Base-by-base conservation (phyloP, 2,113 vertebrate species). In the Apteryx mantelli region DNA sequence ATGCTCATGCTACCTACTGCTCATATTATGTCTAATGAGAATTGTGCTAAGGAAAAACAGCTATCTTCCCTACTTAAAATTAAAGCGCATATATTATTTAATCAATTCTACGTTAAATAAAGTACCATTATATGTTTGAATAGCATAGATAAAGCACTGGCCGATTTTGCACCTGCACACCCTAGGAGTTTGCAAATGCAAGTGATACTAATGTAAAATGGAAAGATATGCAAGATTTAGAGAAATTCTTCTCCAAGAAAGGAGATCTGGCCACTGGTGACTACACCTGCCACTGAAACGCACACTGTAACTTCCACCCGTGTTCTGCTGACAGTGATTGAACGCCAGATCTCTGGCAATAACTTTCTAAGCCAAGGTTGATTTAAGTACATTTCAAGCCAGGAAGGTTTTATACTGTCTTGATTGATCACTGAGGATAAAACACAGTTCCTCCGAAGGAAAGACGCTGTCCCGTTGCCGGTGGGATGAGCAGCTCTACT, bases 311-410 rank as follows among this genome's bases (percentile, higher is more conserved):
- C 91, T 95, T 82, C 94, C 40, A 92, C 46, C 42, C 63, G 8
- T 91, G 85, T 88, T 96, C 84, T 88, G 46, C 79, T 95, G 87
- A 69, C 86, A 95, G 20, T 81, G 68, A 88, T 78, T 89, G 48
- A 82, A 92, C 88, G 76, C 48, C 82, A 69, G 40, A 86, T 92
- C 58, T 61, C 69, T 38, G 25, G 71, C 55, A 71, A 75, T 53
- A 96, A 84, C 89, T 92, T 93, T 58, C 81, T 90, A 42, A 89
- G 86, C 70, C 85, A 93, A 93, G 73, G 69, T 40, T 77, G 12
- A 25, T 89, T 74, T 88, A 87, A 76, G 32, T 53, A 36, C 53
- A 44, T 88, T 93, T 95, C 25, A 55, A 94, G 77, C 9, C 53
- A 91, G 68, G 82, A 86, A 44, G 44, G 1, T 24, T 94, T 82